Evolutionary conservation across 1,140 invertebrate genomes (phyloP).

Genomic region (Acarapis woodi): DNA sequence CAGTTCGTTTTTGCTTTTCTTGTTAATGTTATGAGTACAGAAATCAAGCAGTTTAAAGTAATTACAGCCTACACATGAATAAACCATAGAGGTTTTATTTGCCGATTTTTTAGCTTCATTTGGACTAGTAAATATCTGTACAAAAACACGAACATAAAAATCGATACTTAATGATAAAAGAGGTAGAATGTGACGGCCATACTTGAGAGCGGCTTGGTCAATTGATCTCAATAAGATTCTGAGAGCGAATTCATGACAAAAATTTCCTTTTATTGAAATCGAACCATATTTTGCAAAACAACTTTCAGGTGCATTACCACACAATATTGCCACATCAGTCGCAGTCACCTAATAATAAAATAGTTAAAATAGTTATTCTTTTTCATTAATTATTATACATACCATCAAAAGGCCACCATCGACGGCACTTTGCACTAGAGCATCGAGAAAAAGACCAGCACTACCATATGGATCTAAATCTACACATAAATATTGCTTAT

Average conservation of each 20-base stretch:
- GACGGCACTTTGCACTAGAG: slow-evolving; percentile 34
- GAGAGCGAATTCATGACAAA: slow-evolving; percentile 85
- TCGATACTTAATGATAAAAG: slow-evolving; percentile 71
- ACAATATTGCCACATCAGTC: slow-evolving; percentile 88
- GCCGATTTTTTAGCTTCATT: slow-evolving; percentile 49
- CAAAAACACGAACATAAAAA: slow-evolving; percentile 89
- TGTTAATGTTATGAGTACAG: background rate
- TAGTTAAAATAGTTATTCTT: too few species aligned
- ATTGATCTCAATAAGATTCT: slow-evolving; percentile 70
- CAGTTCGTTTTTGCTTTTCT: slow-evolving; percentile 23
- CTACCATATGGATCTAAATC: slow-evolving; percentile 96
- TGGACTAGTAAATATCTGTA: slow-evolving; percentile 45
- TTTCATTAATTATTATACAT: too few species aligned
- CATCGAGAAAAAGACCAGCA: slow-evolving; percentile 68
- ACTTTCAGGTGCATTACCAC: slow-evolving; percentile 76
- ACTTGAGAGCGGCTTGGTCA: slow-evolving; percentile 62
- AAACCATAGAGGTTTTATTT: slow-evolving; percentile 53
- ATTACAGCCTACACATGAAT: slow-evolving; percentile 64
- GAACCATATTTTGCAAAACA: slow-evolving; percentile 83
- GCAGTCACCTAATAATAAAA: too few species aligned
- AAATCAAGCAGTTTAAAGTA: slow-evolving; percentile 41
- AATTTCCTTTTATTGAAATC: slow-evolving; percentile 48
- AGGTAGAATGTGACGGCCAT: slow-evolving; percentile 72
- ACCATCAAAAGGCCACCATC: slow-evolving; percentile 33
- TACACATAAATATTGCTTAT: slow-evolving; percentile 53